These are phyloP conservation scores for Verasper variegatus DNA, from an alignment of 2,113 vertebrate genomes.

Conservation along the genomic window DNA sequence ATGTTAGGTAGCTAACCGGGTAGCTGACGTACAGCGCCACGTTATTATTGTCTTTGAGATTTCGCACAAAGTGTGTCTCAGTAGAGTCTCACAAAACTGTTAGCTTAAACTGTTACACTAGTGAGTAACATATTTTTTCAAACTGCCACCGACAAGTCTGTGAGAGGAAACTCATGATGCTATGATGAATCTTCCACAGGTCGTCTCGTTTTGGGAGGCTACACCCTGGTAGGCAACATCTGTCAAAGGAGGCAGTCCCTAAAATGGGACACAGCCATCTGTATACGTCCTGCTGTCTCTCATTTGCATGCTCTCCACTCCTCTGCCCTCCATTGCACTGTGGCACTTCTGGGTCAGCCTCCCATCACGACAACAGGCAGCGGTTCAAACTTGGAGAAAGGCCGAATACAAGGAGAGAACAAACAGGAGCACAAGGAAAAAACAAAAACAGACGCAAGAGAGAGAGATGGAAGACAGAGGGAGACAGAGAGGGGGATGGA, in stretches of 20 bases:
- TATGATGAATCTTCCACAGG: background rate
- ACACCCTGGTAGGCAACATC: constrained; percentile 6
- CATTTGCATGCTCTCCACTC: constrained; percentile 35
- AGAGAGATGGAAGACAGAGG: constrained; percentile 15
- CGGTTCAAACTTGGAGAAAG: constrained; percentile 33
- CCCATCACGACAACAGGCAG: constrained; percentile 27
- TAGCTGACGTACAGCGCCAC: too few relatives aligned
- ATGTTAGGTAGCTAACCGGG: too few relatives aligned
- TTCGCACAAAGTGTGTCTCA: too few relatives aligned
- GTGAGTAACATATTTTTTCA: background rate
- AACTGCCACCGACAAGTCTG: background rate
- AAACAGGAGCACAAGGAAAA: background rate
- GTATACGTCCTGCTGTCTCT: constrained; percentile 5
- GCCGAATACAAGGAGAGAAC: constrained; percentile 3
- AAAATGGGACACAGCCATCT: constrained; percentile 13
- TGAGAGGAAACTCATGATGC: background rate
- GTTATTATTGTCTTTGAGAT: too few relatives aligned
- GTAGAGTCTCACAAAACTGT: too few relatives aligned
- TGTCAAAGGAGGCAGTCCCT: constrained; percentile 13
- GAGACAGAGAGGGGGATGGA: constrained; percentile 44
- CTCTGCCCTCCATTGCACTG: constrained; percentile 27
- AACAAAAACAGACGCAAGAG: constrained; percentile 7
- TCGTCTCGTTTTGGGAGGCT: background rate
- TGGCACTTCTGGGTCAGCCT: constrained; percentile 48
- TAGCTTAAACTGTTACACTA: too few relatives aligned